These are phyloP conservation scores for Callocephalon fimbriatum DNA, from an alignment of 2,113 vertebrate species.

Conservation along the genomic window DNA sequence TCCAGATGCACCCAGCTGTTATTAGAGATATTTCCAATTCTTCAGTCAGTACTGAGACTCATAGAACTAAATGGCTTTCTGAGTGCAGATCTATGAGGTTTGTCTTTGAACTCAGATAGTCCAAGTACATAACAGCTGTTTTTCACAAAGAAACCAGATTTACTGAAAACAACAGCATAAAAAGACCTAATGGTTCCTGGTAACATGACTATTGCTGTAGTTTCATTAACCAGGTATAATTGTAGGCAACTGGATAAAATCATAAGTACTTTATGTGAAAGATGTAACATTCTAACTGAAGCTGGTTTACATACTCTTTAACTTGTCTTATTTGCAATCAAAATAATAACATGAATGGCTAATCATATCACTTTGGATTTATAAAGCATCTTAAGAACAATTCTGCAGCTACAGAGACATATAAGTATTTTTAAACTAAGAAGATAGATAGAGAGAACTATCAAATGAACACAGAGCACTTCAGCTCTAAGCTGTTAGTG, in stretches of 20 bases:
- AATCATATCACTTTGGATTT: not conserved
- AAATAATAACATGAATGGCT: slow-evolving; percentile 57
- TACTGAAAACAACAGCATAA: slow-evolving; percentile 56
- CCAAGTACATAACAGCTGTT: slow-evolving; percentile 76
- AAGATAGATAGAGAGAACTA: not conserved
- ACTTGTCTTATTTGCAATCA: slow-evolving; percentile 30
- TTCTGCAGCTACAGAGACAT: not conserved
- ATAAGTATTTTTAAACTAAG: not conserved
- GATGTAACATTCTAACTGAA: not conserved
- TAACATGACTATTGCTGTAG: slow-evolving; percentile 27
- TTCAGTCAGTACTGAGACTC: slow-evolving; percentile 7
- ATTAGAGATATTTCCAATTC: slow-evolving; percentile 58
- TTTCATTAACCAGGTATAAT: slow-evolving; percentile 9
- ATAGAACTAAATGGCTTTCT: slow-evolving; percentile 53
- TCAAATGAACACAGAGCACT: not conserved
- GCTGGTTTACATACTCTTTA: not conserved
- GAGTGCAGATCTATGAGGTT: slow-evolving; percentile 37
- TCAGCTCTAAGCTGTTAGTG: not conserved
- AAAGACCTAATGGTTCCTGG: slow-evolving; percentile 51
- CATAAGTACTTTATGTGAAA: not conserved
- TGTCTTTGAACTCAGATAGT: slow-evolving; percentile 76
- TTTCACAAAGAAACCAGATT: slow-evolving; percentile 66
- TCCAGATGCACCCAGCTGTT: slow-evolving; percentile 83
- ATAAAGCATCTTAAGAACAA: not conserved
- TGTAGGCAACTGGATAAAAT: not conserved